A percentile compares a stretch with the other conserved stretches of the same genome.
phyloP scores from a whole-genome alignment of 2,888 invertebrate genomes.

The Lasius fuliginosus region DNA sequence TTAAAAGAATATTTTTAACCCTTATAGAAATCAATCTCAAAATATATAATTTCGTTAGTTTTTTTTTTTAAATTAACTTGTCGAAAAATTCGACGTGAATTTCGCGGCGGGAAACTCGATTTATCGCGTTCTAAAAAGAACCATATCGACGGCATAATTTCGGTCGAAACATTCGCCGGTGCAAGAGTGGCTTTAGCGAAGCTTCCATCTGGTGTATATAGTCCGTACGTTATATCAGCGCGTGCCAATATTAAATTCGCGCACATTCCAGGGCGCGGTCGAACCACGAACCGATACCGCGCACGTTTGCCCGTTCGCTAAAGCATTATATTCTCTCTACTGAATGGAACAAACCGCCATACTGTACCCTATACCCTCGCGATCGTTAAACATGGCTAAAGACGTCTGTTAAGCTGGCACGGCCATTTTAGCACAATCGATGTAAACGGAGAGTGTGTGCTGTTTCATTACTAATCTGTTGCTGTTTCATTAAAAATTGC shows the following conservation, averaged over 20 bases:
- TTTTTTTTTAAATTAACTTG: neutral
- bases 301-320: conserved; percentile 32
- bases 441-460: neutral
- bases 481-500: neutral
- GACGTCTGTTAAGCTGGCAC: neutral
- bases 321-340: conserved; percentile 38
- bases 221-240: conserved; percentile 38
- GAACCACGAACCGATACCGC: conserved; percentile 31
- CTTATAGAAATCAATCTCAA: neutral
- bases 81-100: neutral
- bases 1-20: neutral
- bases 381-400: conserved; percentile 11
- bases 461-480: neutral
- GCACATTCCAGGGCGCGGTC: conserved; percentile 49
- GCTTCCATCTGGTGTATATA: conserved; percentile 26
- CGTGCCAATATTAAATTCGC: conserved; percentile 59
- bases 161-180: conserved; percentile 20
- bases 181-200: conserved; percentile 31
- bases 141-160: conserved; percentile 27
- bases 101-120: neutral
- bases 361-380: neutral
- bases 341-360: conserved; percentile 30
- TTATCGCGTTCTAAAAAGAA: neutral
- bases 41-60: no score
- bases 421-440: neutral